Conservation (phyloP, 2,113 vertebrate species). For the Trematomus loennbergii region DNA sequence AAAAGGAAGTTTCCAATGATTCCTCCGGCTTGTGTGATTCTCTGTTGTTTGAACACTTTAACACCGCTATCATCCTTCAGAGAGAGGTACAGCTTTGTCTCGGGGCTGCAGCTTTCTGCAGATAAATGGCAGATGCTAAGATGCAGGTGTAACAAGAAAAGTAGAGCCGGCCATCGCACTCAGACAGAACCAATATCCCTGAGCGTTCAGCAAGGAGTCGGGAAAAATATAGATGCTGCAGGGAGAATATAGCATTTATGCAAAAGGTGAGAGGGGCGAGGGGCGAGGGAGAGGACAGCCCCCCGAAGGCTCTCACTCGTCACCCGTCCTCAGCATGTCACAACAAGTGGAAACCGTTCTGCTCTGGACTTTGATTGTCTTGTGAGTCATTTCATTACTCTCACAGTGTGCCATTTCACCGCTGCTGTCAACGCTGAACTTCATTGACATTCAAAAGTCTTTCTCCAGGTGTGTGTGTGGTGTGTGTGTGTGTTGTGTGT, state of each 20-base stretch:
- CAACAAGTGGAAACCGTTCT: slow-evolving; percentile 66
- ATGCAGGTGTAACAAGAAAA: slow-evolving; percentile 61
- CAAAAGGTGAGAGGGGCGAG: slow-evolving; percentile 6
- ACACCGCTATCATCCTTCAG: slow-evolving; percentile 33
- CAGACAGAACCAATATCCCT: slow-evolving; percentile 76
- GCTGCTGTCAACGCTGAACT: slow-evolving; percentile 71
- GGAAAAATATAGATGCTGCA: slow-evolving; percentile 62
- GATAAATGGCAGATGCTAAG: slow-evolving; percentile 63
- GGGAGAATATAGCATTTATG: slow-evolving; percentile 52
- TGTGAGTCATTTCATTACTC: slow-evolving; percentile 71
- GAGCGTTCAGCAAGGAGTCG: slow-evolving; percentile 58
- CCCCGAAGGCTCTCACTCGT: slow-evolving; percentile 56
- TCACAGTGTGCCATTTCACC: slow-evolving; percentile 67
- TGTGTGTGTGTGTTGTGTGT: too few species aligned
- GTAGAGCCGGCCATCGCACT: slow-evolving; percentile 56
- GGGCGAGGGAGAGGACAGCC: slow-evolving; percentile 25
- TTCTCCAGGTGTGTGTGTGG: neutral
- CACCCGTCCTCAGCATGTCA: slow-evolving; percentile 61
- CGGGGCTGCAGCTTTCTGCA: slow-evolving; percentile 28
- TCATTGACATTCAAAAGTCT: slow-evolving; percentile 78
- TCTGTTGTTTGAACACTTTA: slow-evolving; percentile 60
- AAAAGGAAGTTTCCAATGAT: slow-evolving; percentile 33
- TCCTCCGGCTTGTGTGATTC: slow-evolving; percentile 45
- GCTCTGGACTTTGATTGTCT: slow-evolving; percentile 72
- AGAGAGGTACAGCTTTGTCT: slow-evolving; percentile 55